Percentiles rank a stretch among this genome's conserved stretches.
Conservation (phyloP, 2,888 invertebrate genomes). For the Drosophila flavopinicola region DNA sequence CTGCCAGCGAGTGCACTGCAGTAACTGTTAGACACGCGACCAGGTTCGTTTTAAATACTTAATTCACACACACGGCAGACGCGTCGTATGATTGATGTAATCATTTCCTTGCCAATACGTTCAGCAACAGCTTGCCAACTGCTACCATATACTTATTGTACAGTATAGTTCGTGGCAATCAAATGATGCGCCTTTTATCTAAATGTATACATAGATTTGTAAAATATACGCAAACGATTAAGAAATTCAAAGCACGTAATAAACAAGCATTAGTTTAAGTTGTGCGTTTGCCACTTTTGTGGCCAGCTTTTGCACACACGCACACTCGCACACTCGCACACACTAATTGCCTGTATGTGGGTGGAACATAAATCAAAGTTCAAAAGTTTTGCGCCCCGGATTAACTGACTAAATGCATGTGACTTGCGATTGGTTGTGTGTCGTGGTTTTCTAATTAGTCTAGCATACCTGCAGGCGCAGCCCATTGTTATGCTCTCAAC, state of each 20-base stretch:
- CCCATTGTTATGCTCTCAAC: slow-evolving; percentile 55
- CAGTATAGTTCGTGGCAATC: slow-evolving; percentile 15
- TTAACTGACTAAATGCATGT: slow-evolving; percentile 69
- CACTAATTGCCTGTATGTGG: slow-evolving; percentile 57
- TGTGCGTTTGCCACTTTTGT: slow-evolving; percentile 52
- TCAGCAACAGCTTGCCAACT: slow-evolving; percentile 20
- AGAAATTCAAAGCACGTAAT: slow-evolving; percentile 69
- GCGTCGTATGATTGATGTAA: slow-evolving; percentile 60
- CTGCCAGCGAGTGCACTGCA: neutral
- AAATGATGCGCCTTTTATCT: slow-evolving; percentile 42
- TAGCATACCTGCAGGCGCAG: slow-evolving; percentile 49
- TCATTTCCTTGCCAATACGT: neutral
- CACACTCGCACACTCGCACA: slow-evolving; percentile 11
- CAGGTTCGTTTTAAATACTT: slow-evolving; percentile 25
- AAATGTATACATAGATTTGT: slow-evolving; percentile 21
- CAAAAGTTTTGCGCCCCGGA: slow-evolving; percentile 71
- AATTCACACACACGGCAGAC: slow-evolving; percentile 22
- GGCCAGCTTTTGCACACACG: slow-evolving; percentile 4
- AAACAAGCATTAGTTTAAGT: slow-evolving; percentile 61
- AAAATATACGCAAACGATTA: slow-evolving; percentile 31
- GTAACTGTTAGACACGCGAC: slow-evolving; percentile 49
- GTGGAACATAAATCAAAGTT: slow-evolving; percentile 74
- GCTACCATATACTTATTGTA: neutral
- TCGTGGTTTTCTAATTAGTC: slow-evolving; percentile 68
- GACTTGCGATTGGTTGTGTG: slow-evolving; percentile 47